Evolutionary conservation across 2,888 invertebrate species (phyloP).

Genomic region (Metacarcinus magister): DNA sequence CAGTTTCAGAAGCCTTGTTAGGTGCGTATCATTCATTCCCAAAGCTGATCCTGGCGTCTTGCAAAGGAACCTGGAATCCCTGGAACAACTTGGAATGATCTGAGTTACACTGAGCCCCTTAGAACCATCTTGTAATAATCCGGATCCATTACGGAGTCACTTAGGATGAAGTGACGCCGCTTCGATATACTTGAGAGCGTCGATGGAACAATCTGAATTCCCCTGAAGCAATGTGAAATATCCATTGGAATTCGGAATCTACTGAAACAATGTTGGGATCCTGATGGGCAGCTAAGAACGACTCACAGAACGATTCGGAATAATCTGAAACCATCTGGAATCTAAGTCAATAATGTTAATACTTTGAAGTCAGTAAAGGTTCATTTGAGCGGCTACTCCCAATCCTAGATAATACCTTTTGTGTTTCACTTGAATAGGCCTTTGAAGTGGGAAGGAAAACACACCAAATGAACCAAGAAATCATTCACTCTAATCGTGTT

Average conservation of each 20-base stretch:
- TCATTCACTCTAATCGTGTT: not conserved
- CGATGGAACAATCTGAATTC: not conserved
- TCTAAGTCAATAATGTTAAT: not conserved
- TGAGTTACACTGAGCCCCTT: not conserved
- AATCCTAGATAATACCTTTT: not conserved
- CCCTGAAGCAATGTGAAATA: not conserved
- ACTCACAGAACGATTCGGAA: slow-evolving; percentile 9
- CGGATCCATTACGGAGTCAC: not conserved
- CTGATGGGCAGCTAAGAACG: not conserved
- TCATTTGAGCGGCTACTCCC: not conserved
- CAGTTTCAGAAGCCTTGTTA: not conserved
- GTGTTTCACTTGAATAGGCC: not conserved
- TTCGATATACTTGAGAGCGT: not conserved
- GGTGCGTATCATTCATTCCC: not conserved
- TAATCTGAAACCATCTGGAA: not conserved
- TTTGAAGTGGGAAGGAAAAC: not conserved
- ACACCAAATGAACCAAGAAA: not conserved
- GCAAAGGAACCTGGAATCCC: slow-evolving; percentile 33
- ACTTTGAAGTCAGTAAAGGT: not conserved
- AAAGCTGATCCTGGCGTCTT: not conserved
- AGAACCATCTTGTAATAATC: not conserved
- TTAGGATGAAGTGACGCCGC: not conserved
- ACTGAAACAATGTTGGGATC: slow-evolving; percentile 5
- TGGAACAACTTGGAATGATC: slow-evolving; percentile 20
- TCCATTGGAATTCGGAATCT: slow-evolving; percentile 5